Percentiles rank a stretch among this genome's conserved stretches.
phyloP scores from a whole-genome alignment of 1,140 invertebrate species.

The Aradophagus sp. region DNA sequence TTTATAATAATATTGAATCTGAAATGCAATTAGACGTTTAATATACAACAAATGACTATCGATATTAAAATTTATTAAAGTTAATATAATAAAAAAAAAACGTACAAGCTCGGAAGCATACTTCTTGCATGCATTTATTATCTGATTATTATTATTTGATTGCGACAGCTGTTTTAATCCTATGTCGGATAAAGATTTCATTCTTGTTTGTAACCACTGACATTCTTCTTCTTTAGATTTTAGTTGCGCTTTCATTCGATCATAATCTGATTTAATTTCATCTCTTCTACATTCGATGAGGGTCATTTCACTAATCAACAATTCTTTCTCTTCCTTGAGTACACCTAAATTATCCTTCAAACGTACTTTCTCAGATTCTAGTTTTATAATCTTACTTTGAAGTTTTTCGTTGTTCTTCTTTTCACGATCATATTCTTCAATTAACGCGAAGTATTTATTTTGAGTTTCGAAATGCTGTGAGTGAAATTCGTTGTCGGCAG shows the following conservation, averaged over 20 bases:
- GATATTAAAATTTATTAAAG: conserved; percentile 20
- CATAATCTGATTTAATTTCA: conserved; percentile 75
- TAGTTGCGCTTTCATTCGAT: conserved; percentile 75
- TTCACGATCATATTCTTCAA: conserved; percentile 71
- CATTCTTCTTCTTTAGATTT: conserved; percentile 75
- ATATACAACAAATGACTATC: conserved; percentile 1
- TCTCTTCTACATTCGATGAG: conserved; percentile 75
- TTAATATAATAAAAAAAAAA: conserved; percentile 17
- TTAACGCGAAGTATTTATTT: conserved; percentile 62
- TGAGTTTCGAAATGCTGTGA: conserved; percentile 43
- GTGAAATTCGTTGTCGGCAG: conserved; percentile 54
- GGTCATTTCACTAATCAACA: conserved; percentile 77
- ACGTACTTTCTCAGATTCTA: conserved; percentile 72
- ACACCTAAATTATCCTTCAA: conserved; percentile 77
- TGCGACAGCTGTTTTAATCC: conserved; percentile 64
- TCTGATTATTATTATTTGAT: conserved; percentile 69
- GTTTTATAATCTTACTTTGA: conserved; percentile 70
- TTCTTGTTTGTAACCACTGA: conserved; percentile 73
- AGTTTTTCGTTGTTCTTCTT: conserved; percentile 73
- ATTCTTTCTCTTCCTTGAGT: conserved; percentile 78
- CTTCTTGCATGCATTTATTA: conserved; percentile 73
- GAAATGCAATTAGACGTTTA: conserved; percentile 66
- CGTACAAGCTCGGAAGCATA: conserved; percentile 56
- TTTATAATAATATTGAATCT: conserved; percentile 83
- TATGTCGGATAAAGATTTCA: conserved; percentile 64